Evolutionary conservation across 1,140 invertebrate species (phyloP), one percentile per base, ranked within the genome.

Genomic region (Drosophila dunni): DNA sequence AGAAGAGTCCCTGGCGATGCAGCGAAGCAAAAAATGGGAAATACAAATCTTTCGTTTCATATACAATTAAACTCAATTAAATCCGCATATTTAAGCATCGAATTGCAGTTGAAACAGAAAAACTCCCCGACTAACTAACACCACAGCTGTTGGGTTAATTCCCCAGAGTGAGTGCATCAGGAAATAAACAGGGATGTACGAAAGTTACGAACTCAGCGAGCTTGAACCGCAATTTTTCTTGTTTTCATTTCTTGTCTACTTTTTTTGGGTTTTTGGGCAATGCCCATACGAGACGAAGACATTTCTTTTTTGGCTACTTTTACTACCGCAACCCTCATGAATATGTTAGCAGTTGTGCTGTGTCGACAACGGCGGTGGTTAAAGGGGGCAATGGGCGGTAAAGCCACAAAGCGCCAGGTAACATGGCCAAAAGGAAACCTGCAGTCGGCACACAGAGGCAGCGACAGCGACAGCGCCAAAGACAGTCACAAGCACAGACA

Each of bases 301-400:
- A 83, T 85, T 78, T 77, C 60, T 64, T 70, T 78, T 77, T 77
- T 57, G 76, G 83, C 83, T 88, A 86, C 82, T 86, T 69, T 88
- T 88, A 80, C 78, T 74, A 82, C 82, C 77, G 88, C 86, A 90
- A 90, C 88, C 86, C 88, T 90, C 86, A 91, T 90, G 86, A 88
- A 90, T 90, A 90, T 90, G 84, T 90, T 86, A 90, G 79, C 79
- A 81, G 73, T 67, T 51, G 66, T 29, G 5, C 74, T 66, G 57
- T 63, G 42, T 56, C 53, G 62, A 56, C 54, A 42, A 61, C 65
- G 68, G 72, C 70, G 78, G 65, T 53, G 67, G 70, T 29, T 10
- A 15, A 50, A 36, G 62, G 48, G 34, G 64, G 46, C 13, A 2
- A 13, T 8, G 13, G 46, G 61, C 54, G 58, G 36, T 75, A 76